Conservation (phyloP, 2,797 vertebrate genomes). For the Coranthus polyacanthus region DNA sequence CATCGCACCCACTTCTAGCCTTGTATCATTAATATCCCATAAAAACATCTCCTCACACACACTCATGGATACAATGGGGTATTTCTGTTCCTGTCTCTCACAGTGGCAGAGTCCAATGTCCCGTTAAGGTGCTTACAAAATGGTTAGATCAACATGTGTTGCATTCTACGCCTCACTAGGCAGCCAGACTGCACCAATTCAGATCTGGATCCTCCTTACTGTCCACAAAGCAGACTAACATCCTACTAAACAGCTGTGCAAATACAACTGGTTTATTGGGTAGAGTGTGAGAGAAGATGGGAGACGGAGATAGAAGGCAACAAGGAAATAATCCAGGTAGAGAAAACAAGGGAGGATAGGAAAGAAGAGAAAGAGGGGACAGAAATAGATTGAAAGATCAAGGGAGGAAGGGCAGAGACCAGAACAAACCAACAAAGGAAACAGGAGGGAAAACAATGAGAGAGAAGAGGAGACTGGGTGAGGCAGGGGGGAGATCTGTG, state of each 20-base stretch:
- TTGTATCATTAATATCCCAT: constrained; percentile 43
- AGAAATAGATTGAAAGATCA: constrained; percentile 44
- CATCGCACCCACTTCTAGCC: background rate
- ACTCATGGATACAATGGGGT: constrained; percentile 3
- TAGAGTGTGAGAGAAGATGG: constrained; percentile 22
- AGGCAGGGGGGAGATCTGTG: constrained; percentile 60
- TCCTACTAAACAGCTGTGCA: constrained; percentile 74
- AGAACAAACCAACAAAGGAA: constrained; percentile 59
- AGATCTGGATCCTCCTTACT: constrained; percentile 40
- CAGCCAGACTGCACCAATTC: constrained; percentile 63
- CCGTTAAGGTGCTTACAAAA: constrained; percentile 64
- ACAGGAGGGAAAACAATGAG: constrained; percentile 57
- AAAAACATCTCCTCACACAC: constrained; percentile 4
- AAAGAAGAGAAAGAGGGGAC: constrained; percentile 37
- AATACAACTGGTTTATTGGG: constrained; percentile 50
- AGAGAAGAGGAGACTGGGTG: constrained; percentile 47
- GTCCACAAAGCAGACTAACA: constrained; percentile 65
- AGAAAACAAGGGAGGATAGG: constrained; percentile 36
- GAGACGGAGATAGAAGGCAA: constrained; percentile 19
- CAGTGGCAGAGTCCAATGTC: constrained; percentile 61
- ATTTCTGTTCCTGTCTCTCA: constrained; percentile 34
- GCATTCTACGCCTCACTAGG: constrained; percentile 66
- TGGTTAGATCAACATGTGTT: constrained; percentile 65
- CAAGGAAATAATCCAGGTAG: constrained; percentile 52
- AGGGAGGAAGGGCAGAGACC: constrained; percentile 49